Conservation (phyloP, 2,888 invertebrate genomes). For the Camptogramma bilineatum region DNA sequence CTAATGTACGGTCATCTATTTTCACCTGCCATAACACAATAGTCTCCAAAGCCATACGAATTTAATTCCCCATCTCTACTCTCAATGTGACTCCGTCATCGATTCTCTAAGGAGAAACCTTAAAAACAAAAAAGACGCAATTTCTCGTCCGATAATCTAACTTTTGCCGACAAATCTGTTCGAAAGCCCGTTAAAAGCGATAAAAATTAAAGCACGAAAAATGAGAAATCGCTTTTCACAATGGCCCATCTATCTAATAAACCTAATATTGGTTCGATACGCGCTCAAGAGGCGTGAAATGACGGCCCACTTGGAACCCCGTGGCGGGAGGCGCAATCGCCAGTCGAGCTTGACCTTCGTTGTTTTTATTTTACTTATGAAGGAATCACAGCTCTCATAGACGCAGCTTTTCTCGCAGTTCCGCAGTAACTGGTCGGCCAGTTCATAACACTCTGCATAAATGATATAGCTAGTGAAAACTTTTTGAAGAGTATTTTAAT, state of each 20-base stretch:
- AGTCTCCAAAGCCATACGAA: background rate
- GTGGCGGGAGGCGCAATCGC: conserved; percentile 52
- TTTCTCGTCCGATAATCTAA: conserved; percentile 34
- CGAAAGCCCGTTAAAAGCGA: conserved; percentile 52
- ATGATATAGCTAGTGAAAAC: conserved; percentile 56
- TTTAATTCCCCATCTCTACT: background rate
- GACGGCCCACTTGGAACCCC: conserved; percentile 62
- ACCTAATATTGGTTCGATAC: conserved; percentile 83
- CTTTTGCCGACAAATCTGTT: conserved; percentile 46
- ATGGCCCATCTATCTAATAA: conserved; percentile 81
- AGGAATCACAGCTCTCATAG: conserved; percentile 34
- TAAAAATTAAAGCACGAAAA: conserved; percentile 63
- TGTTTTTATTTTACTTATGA: conserved; percentile 54
- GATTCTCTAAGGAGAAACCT: background rate
- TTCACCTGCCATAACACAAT: background rate
- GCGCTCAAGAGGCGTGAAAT: conserved; percentile 83
- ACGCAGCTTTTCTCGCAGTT: conserved; percentile 45
- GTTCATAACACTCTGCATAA: conserved; percentile 50
- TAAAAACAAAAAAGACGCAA: conserved; percentile 15
- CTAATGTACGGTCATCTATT: no score
- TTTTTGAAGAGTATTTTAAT: conserved; percentile 51
- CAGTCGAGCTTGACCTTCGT: conserved; percentile 60
- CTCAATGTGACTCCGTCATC: background rate
- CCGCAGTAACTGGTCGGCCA: conserved; percentile 44
- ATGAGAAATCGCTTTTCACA: conserved; percentile 74